These are phyloP conservation scores for Zaprionus bogoriensis DNA, from an alignment of 2,888 invertebrate genomes.

Conservation along the genomic window DNA sequence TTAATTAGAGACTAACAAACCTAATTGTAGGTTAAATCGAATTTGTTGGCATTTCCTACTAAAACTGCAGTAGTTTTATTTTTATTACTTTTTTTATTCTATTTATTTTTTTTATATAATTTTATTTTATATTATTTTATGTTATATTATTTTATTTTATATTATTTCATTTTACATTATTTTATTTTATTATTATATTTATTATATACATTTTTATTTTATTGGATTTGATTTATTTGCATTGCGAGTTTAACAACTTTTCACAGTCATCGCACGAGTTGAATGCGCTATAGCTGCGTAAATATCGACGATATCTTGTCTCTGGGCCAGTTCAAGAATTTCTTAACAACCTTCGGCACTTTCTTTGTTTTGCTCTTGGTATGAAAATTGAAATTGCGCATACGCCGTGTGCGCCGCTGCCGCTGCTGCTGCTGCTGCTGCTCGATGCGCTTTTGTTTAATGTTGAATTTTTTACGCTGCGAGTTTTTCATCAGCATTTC, in stretches of 20 bases:
- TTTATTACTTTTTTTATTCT: too few relatives aligned
- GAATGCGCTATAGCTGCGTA: too few relatives aligned
- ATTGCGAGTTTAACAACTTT: too few relatives aligned
- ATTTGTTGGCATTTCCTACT: too few relatives aligned
- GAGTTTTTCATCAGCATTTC: slow-evolving; percentile 9
- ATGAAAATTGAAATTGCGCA: slow-evolving; percentile 56
- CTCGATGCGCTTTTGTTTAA: slow-evolving; percentile 49
- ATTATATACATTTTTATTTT: not conserved
- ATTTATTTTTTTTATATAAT: not conserved
- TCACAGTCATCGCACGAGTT: slow-evolving; percentile 30
- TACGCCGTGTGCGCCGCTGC: slow-evolving; percentile 33
- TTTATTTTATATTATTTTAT: not conserved
- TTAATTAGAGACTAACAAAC: too few relatives aligned
- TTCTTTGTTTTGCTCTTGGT: slow-evolving; percentile 30
- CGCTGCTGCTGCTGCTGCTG: slow-evolving; percentile 9
- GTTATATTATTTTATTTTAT: not conserved
- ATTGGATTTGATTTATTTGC: not conserved
- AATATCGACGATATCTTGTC: too few relatives aligned
- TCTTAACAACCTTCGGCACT: slow-evolving; percentile 36
- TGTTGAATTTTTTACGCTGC: slow-evolving; percentile 55
- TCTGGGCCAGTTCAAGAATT: slow-evolving; percentile 48
- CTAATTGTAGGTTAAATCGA: too few relatives aligned
- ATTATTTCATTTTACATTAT: not conserved
- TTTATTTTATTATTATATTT: not conserved
- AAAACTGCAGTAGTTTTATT: too few relatives aligned